phyloP scores from a whole-genome alignment of 2,888 invertebrate genomes.

The Peribatodes rhomboidaria region DNA sequence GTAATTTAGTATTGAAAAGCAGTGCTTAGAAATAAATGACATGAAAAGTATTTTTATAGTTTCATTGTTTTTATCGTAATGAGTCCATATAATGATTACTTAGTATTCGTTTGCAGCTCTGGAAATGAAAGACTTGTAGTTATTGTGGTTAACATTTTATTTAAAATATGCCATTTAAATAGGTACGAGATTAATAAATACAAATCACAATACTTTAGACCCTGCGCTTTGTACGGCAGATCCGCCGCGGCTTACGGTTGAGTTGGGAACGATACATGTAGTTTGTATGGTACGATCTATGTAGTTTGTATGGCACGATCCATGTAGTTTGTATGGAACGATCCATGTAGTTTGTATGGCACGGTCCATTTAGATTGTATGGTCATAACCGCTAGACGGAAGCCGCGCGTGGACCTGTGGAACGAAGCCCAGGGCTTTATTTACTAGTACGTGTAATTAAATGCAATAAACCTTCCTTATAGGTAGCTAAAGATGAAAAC shows the following conservation, averaged over 20 bases:
- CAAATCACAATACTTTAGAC: conserved; percentile 22
- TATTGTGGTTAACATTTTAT: conserved; percentile 19
- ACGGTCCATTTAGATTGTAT: too few relatives aligned
- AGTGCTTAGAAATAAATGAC: conserved; percentile 82
- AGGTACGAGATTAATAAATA: conserved; percentile 24
- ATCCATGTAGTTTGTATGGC: too few relatives aligned
- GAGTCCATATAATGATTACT: neutral
- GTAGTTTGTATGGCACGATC: too few relatives aligned
- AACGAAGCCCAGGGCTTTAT: neutral
- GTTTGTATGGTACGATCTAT: too few relatives aligned
- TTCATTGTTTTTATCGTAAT: conserved; percentile 32
- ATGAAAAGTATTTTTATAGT: conserved; percentile 50
- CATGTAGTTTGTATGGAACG: too few relatives aligned
- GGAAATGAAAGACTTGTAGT: neutral
- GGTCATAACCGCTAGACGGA: too few relatives aligned
- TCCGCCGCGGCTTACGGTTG: too few relatives aligned
- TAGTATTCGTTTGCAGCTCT: neutral
- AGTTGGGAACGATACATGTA: too few relatives aligned
- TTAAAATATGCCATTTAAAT: conserved; percentile 23
- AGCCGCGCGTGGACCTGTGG: too few relatives aligned
- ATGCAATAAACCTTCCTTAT: conserved; percentile 28
- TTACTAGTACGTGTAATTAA: conserved; percentile 27
- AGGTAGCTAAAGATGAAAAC: conserved; percentile 16
- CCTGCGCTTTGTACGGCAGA: too few relatives aligned
- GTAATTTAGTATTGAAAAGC: conserved; percentile 75